Evolutionary conservation across 2,888 invertebrate genomes (phyloP), one percentile per base, ranked within the genome.

Genomic region (Hecatera dysodea): DNA sequence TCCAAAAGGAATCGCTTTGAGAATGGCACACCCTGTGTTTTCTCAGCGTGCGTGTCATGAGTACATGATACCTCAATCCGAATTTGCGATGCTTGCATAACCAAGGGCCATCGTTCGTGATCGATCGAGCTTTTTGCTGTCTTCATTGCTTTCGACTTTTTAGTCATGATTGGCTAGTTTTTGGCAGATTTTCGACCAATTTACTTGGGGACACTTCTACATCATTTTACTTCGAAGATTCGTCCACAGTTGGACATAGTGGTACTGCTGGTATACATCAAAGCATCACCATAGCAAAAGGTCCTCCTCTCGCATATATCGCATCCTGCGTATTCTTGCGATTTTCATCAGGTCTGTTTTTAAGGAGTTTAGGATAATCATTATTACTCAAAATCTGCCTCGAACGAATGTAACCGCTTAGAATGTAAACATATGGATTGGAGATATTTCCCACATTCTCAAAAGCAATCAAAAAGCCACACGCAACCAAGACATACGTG

Each of bases 1-100:
- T 64, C 55, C 55, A 79, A 74, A 77, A 39, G 50, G 29, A 24
- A 50, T 63, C 77, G 63, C 67, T 79, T 72, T 67, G 74, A 67
- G 50, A 79, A 67, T 55, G 22, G 27, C n/a, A 24, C 44, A 39
- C 70, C 71, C 2, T 63, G 53, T 36, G 36, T 19, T 48, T 70
- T 77, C 52, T 6, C 57, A 75, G 52, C 46, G 29, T 77, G 71
- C 70, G 77, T 74, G 74, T 53, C n/a, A 17, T 36, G 36, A 22
- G 15, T 22, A 39, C 39, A 11, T 33, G n/a, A n/a, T n/a, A 42
- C 46, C 44, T 61, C 7, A 39, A 42, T 55, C 29, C 19, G 36
- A 2, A 6, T 56, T 56, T 75, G 24, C 53, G n/a, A 39, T 36
- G 36, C 22, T 56, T 36, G 33, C 15, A 27, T 52, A 29, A 50